Evolutionary conservation across 1,140 invertebrate genomes (phyloP).

Genomic region (Drosophila tsacasi): DNA sequence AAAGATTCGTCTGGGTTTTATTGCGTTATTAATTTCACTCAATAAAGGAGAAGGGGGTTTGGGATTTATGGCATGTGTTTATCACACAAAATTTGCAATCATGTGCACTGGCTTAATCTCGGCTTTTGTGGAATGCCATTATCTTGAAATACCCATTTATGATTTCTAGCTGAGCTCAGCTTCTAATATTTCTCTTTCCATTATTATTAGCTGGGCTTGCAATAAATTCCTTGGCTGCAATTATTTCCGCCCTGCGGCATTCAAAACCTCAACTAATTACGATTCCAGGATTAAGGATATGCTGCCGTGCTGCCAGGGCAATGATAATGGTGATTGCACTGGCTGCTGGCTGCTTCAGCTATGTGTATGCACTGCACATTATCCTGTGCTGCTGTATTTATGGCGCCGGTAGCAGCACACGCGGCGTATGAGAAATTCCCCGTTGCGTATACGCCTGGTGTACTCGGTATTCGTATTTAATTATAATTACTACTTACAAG

Average conservation of each 20-base stretch:
- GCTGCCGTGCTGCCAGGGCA: conserved; percentile 6
- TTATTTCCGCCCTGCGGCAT: conserved; percentile 19
- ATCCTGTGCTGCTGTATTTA: conserved; percentile 12
- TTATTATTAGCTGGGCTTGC: not conserved
- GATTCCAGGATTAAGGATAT: conserved; percentile 24
- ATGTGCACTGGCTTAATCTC: not conserved
- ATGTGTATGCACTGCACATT: conserved; percentile 7
- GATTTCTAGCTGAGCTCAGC: not conserved
- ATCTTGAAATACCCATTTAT: conserved; percentile 1
- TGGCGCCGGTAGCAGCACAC: conserved; percentile 19
- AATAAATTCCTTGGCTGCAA: conserved; percentile 10
- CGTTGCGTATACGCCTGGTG: conserved; percentile 57
- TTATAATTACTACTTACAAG: conserved; percentile 69
- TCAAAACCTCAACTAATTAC: conserved; percentile 32
- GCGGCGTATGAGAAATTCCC: conserved; percentile 51
- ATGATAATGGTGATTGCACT: conserved; percentile 30
- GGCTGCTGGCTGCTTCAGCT: conserved; percentile 5
- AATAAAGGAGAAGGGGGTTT: not conserved
- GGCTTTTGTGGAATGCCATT: not conserved
- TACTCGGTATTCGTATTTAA: conserved; percentile 68
- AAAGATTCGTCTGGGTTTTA: conserved; percentile 13
- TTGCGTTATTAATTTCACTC: conserved; percentile 30
- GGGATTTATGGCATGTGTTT: conserved; percentile 13
- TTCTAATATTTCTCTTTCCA: not conserved
- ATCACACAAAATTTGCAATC: conserved; percentile 11